Conservation (phyloP, 2,113 vertebrate species). For the Semnornis frantzii region DNA sequence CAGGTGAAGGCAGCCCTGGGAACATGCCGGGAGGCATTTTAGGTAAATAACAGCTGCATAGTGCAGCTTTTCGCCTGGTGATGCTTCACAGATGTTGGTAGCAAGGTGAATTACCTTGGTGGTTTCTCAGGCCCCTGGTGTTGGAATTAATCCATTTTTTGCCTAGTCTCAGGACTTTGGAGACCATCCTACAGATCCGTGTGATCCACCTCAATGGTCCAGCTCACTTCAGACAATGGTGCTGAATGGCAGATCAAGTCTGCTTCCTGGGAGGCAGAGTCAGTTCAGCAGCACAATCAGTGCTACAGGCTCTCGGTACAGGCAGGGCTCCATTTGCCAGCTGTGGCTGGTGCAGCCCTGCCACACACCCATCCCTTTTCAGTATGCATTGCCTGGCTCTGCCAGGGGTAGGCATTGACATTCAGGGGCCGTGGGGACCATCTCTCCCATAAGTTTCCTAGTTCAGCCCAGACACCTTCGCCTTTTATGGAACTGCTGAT, state of each 20-base stretch:
- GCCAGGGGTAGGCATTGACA: neutral
- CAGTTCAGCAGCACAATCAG: neutral
- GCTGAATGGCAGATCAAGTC: neutral
- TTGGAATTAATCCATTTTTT: neutral
- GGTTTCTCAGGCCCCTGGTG: neutral
- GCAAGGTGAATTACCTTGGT: neutral
- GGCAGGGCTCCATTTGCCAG: neutral
- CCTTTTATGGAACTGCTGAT: neutral
- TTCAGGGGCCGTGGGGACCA: neutral
- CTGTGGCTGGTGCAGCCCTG: neutral
- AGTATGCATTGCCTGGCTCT: neutral
- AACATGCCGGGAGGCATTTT: neutral
- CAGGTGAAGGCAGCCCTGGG: neutral
- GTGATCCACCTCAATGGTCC: neutral
- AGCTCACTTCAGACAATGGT: neutral
- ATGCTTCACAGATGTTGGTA: neutral
- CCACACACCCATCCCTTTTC: neutral
- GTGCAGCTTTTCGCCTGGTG: neutral
- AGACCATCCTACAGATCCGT: neutral
- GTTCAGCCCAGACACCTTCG: neutral
- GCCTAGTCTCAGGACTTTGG: neutral
- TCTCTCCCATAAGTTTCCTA: neutral
- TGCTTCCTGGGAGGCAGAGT: neutral
- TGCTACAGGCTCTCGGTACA: neutral
- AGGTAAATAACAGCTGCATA: neutral